Conservation (phyloP, 1,140 invertebrate species). For the Dolichoris vasculosae region DNA sequence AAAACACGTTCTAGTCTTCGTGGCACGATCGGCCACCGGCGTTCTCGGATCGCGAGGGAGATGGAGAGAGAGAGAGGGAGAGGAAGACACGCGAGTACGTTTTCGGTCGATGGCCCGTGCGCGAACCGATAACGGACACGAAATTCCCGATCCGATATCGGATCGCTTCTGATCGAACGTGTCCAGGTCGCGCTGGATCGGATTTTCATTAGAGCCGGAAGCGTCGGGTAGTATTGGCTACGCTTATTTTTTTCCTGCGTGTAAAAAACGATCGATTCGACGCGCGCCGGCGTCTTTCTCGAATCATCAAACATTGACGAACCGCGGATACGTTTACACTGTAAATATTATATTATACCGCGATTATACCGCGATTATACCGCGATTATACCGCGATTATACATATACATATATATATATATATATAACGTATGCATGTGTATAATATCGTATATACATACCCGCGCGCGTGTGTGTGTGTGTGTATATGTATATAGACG, state of each 20-base stretch:
- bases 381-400: not conserved
- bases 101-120: not conserved
- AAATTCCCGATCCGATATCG: not conserved
- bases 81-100: not conserved
- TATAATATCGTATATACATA: too few species aligned
- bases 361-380: not conserved
- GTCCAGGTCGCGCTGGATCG: too few species aligned
- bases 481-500: not conserved
- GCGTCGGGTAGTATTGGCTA: too few species aligned
- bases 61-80: not conserved
- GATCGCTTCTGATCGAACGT: too few species aligned
- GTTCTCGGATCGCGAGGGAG: not conserved
- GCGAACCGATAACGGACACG: not conserved
- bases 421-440: too few species aligned
- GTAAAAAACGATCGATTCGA: too few species aligned
- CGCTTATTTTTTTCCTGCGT: too few species aligned
- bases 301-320: not conserved
- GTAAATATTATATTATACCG: conserved; percentile 46
- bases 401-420: too few species aligned
- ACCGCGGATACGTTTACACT: not conserved
- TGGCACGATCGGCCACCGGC: too few species aligned
- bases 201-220: too few species aligned
- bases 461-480: too few species aligned
- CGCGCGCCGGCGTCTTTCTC: not conserved
- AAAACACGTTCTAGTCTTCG: conserved; percentile 16